Conservation (phyloP, 2,113 vertebrate species). For the Nestor notabilis region DNA sequence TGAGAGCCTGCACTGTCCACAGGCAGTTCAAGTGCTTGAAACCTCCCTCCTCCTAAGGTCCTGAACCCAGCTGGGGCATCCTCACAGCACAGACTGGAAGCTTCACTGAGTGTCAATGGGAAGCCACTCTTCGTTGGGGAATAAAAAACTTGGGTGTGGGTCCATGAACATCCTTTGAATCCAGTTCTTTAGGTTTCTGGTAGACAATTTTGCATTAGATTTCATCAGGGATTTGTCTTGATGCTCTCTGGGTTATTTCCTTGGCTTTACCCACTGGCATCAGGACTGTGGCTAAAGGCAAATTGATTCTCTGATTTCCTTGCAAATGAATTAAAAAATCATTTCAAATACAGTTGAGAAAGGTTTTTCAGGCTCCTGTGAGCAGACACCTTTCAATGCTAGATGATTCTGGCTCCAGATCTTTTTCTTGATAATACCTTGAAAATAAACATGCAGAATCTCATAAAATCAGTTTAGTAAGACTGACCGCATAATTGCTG, state of each 20-base stretch:
- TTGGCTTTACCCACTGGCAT: neutral
- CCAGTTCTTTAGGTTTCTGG: neutral
- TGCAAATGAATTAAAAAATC: constrained; percentile 46
- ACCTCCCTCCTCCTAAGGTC: neutral
- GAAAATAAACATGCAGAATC: neutral
- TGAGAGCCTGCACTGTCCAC: neutral
- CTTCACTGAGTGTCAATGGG: neutral
- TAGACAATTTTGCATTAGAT: neutral
- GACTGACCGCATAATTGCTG: neutral
- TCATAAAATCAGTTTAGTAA: neutral
- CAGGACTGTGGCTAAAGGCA: neutral
- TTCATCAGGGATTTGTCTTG: neutral
- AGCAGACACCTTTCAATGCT: neutral
- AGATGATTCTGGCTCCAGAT: neutral
- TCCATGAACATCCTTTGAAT: neutral
- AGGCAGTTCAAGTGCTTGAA: neutral
- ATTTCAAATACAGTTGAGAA: constrained; percentile 31
- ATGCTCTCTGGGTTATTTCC: neutral
- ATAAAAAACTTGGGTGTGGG: neutral
- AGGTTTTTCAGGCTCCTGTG: neutral
- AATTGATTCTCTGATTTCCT: neutral
- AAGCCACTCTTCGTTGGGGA: neutral
- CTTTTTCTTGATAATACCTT: neutral
- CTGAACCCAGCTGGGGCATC: neutral
- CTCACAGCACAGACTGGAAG: neutral